Conservation (phyloP, 2,888 invertebrate genomes). For the Trachelus troglodyta region DNA sequence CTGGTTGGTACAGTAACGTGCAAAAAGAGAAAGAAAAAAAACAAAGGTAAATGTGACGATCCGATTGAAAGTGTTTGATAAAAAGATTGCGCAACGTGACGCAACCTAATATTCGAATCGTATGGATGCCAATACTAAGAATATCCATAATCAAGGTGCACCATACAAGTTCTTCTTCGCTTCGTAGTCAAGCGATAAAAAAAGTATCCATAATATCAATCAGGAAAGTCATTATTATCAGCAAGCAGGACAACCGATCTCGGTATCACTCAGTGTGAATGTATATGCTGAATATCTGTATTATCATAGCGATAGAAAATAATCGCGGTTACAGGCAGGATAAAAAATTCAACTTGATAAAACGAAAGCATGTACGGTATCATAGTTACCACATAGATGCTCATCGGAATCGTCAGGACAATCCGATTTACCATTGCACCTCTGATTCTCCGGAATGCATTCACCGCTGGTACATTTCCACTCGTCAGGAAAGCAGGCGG, state of each 20-base stretch:
- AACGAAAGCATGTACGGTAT: conserved; percentile 20
- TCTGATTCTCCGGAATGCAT: conserved; percentile 70
- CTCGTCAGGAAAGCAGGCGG: conserved; percentile 54
- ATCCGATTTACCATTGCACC: conserved; percentile 70
- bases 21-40: background rate
- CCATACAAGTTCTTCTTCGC: too few species aligned
- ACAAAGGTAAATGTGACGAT: background rate
- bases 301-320: background rate
- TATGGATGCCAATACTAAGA: background rate
- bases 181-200: too few species aligned
- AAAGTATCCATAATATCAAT: background rate
- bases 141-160: background rate
- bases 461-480: conserved; percentile 70
- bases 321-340: conserved; percentile 1
- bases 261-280: background rate
- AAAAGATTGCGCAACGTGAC: background rate
- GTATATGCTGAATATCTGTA: too few species aligned
- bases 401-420: conserved; percentile 71
- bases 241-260: background rate
- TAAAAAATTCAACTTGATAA: conserved; percentile 10
- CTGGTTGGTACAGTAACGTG: background rate
- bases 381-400: conserved; percentile 62
- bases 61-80: background rate
- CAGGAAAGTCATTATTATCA: background rate
- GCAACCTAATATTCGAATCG: background rate